Evolutionary conservation across 2,113 vertebrate genomes (phyloP).

Genomic region (Lamprotornis superbus): DNA sequence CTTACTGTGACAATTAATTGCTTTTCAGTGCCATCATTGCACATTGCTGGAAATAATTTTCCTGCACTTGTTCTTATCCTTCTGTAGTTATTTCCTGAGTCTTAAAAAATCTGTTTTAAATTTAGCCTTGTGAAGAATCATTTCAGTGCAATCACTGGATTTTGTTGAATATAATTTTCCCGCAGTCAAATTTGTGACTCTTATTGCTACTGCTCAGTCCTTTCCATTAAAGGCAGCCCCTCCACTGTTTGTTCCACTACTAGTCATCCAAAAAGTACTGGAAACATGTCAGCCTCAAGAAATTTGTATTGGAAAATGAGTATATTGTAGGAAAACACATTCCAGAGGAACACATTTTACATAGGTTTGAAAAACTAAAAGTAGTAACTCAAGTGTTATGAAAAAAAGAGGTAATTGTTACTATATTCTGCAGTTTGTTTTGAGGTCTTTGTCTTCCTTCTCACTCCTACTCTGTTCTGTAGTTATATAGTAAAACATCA

Average conservation of each 20-base stretch:
- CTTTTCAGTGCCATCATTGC: neutral
- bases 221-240: neutral
- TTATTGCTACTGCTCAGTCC: neutral
- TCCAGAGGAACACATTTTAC: neutral
- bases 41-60: neutral
- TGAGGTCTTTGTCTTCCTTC: neutral
- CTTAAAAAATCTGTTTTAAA: constrained; percentile 33
- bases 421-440: neutral
- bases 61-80: neutral
- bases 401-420: neutral
- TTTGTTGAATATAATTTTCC: constrained; percentile 6
- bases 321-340: neutral
- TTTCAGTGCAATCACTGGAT: constrained; percentile 25
- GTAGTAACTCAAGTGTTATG: neutral
- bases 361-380: neutral
- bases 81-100: constrained; percentile 2
- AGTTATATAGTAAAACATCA: neutral
- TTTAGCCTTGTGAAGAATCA: constrained; percentile 16
- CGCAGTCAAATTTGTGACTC: neutral
- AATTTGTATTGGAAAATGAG: neutral
- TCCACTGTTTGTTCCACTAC: neutral
- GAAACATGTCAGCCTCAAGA: neutral
- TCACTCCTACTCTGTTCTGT: neutral
- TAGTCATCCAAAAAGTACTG: neutral
- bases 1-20: neutral